Conservation (phyloP, 2,888 invertebrate genomes). For the Drosophila macrothrix region DNA sequence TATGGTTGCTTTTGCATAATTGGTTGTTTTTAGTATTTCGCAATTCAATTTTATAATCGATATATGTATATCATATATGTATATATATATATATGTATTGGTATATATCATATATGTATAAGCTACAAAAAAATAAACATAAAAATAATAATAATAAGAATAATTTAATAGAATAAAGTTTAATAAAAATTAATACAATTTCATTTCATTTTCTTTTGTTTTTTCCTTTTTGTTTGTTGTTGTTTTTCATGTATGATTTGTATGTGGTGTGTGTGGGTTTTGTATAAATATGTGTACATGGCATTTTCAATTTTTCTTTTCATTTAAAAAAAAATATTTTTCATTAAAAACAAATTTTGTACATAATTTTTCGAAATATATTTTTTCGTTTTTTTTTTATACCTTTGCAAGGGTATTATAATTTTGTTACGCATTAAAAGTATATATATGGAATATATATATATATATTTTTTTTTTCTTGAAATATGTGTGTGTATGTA, state of each 20-base stretch:
- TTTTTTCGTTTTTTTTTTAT: constrained; percentile 24
- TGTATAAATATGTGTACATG: constrained; percentile 70
- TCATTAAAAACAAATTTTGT: constrained; percentile 60
- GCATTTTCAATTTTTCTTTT: constrained; percentile 45
- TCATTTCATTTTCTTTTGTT: constrained; percentile 46
- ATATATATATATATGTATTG: constrained; percentile 38
- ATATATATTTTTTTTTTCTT: constrained; percentile 23
- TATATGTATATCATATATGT: constrained; percentile 27
- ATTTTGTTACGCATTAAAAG: constrained; percentile 9
- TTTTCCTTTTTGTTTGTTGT: constrained; percentile 19
- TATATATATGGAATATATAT: constrained; percentile 29
- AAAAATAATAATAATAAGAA: constrained; percentile 72
- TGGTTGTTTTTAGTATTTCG: constrained; percentile 46
- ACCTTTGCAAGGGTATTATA: constrained; percentile 7
- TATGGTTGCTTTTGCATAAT: constrained; percentile 18
- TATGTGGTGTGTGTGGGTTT: constrained; percentile 43
- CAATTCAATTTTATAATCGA: constrained; percentile 55
- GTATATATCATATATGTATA: constrained; percentile 50
- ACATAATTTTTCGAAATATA: constrained; percentile 51
- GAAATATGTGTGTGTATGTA: constrained; percentile 35
- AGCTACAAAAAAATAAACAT: constrained; percentile 70
- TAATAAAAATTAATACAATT: constrained; percentile 78
- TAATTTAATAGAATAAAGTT: constrained; percentile 78
- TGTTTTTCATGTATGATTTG: constrained; percentile 40
- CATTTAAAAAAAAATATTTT: constrained; percentile 14